Conservation (phyloP, 2,113 vertebrate genomes). For the Thalassoma bifasciatum region DNA sequence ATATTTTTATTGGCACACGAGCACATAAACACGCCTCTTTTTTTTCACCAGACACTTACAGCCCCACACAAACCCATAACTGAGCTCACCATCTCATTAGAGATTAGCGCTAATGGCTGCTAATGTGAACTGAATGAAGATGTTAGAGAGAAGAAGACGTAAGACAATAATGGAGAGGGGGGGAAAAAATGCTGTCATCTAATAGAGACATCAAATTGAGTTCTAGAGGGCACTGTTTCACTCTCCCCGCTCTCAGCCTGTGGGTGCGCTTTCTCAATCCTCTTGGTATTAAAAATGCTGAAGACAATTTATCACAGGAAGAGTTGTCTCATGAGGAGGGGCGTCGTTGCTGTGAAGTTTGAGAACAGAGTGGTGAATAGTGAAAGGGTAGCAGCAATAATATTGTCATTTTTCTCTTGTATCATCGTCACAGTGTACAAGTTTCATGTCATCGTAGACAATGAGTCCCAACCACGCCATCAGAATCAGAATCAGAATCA, state of each 20-base stretch:
- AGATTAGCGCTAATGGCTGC: constrained; percentile 38
- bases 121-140: constrained; percentile 63
- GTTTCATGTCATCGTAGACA: too few species aligned
- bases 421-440: too few species aligned
- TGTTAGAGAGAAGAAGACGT: constrained; percentile 41
- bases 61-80: constrained; percentile 21
- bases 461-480: too few species aligned
- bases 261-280: constrained; percentile 18
- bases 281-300: constrained; percentile 7
- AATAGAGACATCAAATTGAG: constrained; percentile 41
- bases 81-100: constrained; percentile 58
- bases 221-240: constrained; percentile 48
- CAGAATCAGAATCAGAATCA: too few species aligned
- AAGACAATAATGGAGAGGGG: constrained; percentile 33
- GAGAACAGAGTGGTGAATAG: constrained; percentile 3
- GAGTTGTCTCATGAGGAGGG: background rate
- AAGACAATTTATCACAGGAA: constrained; percentile 36
- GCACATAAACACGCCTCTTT: background rate
- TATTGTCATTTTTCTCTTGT: background rate
- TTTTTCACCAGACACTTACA: background rate
- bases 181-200: constrained; percentile 24
- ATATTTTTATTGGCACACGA: constrained; percentile 31
- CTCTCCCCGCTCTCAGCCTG: constrained; percentile 17
- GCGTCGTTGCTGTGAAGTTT: constrained; percentile 8
- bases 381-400: background rate